A percentile compares a stretch with the other conserved stretches of the same genome.
These are phyloP conservation scores for Sinotaia quadrata DNA, from an alignment of 2,888 invertebrate species.

Conservation along the genomic window DNA sequence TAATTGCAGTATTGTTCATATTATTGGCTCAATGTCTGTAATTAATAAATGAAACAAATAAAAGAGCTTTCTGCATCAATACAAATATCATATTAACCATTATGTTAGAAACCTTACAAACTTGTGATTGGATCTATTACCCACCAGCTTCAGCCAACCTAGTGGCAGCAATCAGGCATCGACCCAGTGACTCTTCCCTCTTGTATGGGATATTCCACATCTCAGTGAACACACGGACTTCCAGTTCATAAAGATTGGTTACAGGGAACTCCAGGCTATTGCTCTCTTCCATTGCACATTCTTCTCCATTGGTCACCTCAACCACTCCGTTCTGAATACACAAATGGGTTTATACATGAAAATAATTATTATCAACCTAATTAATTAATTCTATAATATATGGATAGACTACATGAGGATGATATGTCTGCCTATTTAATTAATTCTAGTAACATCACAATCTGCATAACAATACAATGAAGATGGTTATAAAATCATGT, in stretches of 20 bases:
- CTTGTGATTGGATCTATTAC: too few species aligned
- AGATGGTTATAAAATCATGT: too few species aligned
- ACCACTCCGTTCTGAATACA: conserved; percentile 12
- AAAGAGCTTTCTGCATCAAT: too few species aligned
- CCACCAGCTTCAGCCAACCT: conserved; percentile 72
- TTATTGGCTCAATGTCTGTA: too few species aligned
- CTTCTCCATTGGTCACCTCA: conserved; percentile 36
- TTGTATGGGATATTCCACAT: conserved; percentile 75
- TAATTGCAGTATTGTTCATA: too few species aligned
- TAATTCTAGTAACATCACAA: not conserved
- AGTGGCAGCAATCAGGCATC: conserved; percentile 73
- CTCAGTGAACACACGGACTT: conserved; percentile 73
- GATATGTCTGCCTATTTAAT: not conserved
- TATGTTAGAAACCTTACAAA: too few species aligned
- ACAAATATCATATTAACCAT: too few species aligned
- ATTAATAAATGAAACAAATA: too few species aligned
- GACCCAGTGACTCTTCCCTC: conserved; percentile 74
- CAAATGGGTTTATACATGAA: not conserved
- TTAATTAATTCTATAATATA: not conserved
- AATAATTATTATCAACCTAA: not conserved
- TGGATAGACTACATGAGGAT: not conserved
- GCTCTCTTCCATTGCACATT: conserved; percentile 50
- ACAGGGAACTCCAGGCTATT: conserved; percentile 72
- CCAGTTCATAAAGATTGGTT: conserved; percentile 73
- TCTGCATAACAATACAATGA: not conserved